Base-by-base conservation (phyloP, 2,888 invertebrate genomes). In the Chaitophorus viminalis region DNA sequence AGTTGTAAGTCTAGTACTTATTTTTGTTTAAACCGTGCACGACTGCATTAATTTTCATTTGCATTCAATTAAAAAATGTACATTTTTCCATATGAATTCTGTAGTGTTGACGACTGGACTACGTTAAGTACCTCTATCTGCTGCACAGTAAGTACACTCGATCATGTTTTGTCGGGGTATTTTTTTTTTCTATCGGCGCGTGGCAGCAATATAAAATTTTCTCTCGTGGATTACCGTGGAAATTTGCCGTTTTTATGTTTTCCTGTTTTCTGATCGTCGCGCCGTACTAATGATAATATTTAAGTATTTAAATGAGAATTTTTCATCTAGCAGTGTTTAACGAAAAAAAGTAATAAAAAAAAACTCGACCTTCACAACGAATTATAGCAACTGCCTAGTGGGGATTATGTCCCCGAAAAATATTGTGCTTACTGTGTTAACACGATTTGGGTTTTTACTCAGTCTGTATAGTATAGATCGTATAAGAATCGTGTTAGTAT, bases 21-120 rank as follows among this genome's bases (percentile, higher is more conserved):
- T 33, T 39, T 74, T 75, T 74, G 52, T 77, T 54, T 60, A 54
- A 54, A 46, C 33, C 1, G 17, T 33, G 54, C 83, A 83, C 39
- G 74, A 60, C 21, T 17, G 21, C 21, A 60, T 83, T 83, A 74
- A 83, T 83, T 83, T 39, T 31, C 36, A 83, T 83, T 83, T 65
- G 8, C 36, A 75, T 74, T 82, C 18, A 60, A 83, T 75, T 75
- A 83, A 60, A 75, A 65, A 17, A 14, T 14, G 9, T 18, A 21
- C 17, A n/a, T 65, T 36, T 39, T 74, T 54, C 14, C 33, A 1
- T 31, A 52, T 31, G 33, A 14, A 18, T 17, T 79, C n/a, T 25
- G 14, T 6, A 46, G 46, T 14, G 46, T 46, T 25, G 31, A 33
- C 31, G 25, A 29, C 6, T 31, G 36, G 60, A n/a, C 79, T n/a